phyloP scores from a whole-genome alignment of 2,797 vertebrate species.

The Microcaecilia unicolor region DNA sequence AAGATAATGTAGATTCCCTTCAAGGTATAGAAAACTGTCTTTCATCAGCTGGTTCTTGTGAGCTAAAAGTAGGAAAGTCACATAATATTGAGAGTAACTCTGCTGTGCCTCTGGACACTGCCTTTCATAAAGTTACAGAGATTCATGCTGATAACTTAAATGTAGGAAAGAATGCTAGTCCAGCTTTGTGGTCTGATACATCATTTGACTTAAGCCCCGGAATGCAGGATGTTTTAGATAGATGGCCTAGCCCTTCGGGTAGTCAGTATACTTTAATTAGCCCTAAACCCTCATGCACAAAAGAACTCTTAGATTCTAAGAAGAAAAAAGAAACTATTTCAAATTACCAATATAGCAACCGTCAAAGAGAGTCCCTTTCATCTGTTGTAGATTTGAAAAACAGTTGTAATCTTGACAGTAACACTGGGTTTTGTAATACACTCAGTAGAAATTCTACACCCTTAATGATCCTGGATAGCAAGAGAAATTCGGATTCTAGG shows the following conservation, averaged over 20 bases:
- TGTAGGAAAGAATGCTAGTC: constrained; percentile 6
- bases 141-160: constrained; percentile 10
- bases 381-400: constrained; percentile 14
- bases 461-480: constrained; percentile 5
- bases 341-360: constrained; percentile 7
- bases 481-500: constrained; percentile 22
- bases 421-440: fast-evolving
- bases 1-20: constrained; percentile 18
- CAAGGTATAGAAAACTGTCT: constrained; percentile 7
- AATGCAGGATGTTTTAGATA: constrained; percentile 78
- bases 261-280: constrained; percentile 8
- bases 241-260: constrained; percentile 66
- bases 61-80: constrained; percentile 10
- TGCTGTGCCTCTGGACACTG: constrained; percentile 2
- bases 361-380: constrained; percentile 10
- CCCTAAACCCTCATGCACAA: not conserved
- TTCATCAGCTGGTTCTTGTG: constrained; percentile 1
- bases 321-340: constrained; percentile 11
- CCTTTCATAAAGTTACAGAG: constrained; percentile 14
- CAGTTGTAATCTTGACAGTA: constrained; percentile 1
- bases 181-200: constrained; percentile 28
- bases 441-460: not conserved
- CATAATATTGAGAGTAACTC: not conserved
- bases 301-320: constrained; percentile 24
- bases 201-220: constrained; percentile 70